Evolutionary conservation across 2,113 vertebrate genomes (phyloP), one percentile per base, ranked within the genome.

Genomic region (Porphyrio hochstetteri): DNA sequence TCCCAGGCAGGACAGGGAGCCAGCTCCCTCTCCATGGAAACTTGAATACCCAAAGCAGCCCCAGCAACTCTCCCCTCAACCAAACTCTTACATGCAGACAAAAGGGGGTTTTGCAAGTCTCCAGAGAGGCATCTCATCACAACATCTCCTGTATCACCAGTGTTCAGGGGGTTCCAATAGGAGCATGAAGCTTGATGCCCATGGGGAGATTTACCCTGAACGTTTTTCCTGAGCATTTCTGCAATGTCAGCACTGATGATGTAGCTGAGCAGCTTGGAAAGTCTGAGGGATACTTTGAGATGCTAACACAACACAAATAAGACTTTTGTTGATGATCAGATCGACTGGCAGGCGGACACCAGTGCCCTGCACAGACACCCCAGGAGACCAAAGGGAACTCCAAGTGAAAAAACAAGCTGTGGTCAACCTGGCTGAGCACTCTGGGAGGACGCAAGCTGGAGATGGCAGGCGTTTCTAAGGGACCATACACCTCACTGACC

Each of bases 1-100:
- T 86, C 81, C 27, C 2, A 0, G 46, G 61, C 64, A 88, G 76
- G 31, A 88, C 60, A 76, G 53, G 48, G 76, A 90, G 88, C 88
- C 95, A 88, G 61, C 29, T 86, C 72, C 27, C 33, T 70, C 82
- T 90, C 93, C 92, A 88, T 76, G 79, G 92, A 94, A 95, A 94
- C 85, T 27, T 31, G 20, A 90, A 86, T 28, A 38, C 52, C 72
- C 76, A 11, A 57, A 92, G 53, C 5, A 18, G 42, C 10, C 29
- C 1, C 11, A 93, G 85, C 85, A 68, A 78, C 33, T 81, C 60
- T 67, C 38, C 56, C 35, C 57, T 36, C 65, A 59, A 74, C 35
- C 35, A 59, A 67, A 23, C 68, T 11, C 53, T 13, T 12, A 29
- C 20, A 75, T 1, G 31, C 29, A 83, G 48, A 90, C 24, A 40